Evolutionary conservation across 2,797 vertebrate species (phyloP).

Genomic region (Sylvia borin): DNA sequence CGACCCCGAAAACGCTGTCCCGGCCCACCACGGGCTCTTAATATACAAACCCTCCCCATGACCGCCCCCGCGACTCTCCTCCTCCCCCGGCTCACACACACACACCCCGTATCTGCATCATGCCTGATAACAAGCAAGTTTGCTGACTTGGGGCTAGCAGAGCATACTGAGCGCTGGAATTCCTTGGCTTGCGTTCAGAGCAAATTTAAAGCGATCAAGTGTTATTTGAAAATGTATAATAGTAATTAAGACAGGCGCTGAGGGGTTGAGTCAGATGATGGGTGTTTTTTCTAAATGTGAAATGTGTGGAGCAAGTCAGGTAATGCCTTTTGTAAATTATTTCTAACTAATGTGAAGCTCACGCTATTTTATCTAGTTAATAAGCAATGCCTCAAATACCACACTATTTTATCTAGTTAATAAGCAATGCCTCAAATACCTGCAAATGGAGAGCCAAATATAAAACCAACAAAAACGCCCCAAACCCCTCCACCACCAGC

Average conservation of each 20-base stretch:
- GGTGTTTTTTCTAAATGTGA: not conserved
- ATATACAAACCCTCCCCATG: not conserved
- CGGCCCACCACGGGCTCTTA: not conserved
- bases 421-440: not conserved
- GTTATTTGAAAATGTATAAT: not conserved
- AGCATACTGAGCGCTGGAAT: not conserved
- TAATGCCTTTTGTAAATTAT: not conserved
- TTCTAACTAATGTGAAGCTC: not conserved
- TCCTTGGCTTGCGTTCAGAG: not conserved
- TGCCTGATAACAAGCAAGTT: not conserved
- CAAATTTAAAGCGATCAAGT: not conserved
- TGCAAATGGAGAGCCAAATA: not conserved
- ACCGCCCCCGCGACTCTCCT: not conserved
- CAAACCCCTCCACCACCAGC: not conserved
- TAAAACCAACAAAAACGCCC: not conserved
- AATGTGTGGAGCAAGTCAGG: not conserved
- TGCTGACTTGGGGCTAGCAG: not conserved
- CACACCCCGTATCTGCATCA: not conserved
- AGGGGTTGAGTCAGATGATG: not conserved
- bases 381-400: not conserved
- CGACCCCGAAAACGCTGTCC: not conserved
- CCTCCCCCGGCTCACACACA: not conserved
- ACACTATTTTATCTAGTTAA: not conserved
- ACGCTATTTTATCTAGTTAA: not conserved
- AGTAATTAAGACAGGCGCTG: too few relatives aligned